Conservation (phyloP, 2,797 vertebrate species). For the Anabas testudineus region DNA sequence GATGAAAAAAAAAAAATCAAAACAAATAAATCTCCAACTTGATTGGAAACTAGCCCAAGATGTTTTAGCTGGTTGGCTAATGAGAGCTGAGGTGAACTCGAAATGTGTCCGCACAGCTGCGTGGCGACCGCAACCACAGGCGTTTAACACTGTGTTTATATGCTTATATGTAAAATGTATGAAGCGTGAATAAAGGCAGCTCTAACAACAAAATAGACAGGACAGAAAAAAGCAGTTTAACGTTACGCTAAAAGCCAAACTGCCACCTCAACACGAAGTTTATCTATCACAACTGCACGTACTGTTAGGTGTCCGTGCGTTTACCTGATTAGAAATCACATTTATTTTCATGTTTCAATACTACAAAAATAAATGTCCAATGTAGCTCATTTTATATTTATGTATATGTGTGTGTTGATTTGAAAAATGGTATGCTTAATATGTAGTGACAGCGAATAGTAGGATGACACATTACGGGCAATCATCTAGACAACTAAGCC, state of each 20-base stretch:
- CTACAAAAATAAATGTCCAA: neutral
- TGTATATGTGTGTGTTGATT: accelerated
- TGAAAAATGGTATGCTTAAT: accelerated
- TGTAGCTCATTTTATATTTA: neutral
- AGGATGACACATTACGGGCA: neutral
- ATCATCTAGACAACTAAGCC: neutral
- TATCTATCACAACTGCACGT: slow-evolving; percentile 29
- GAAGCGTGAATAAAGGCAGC: neutral
- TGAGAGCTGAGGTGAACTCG: slow-evolving; percentile 15
- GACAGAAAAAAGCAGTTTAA: neutral
- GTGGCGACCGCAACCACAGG: neutral
- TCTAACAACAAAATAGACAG: accelerated
- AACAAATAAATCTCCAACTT: neutral
- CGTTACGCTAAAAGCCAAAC: slow-evolving; percentile 66
- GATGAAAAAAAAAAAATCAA: neutral
- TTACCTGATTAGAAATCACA: slow-evolving; percentile 53
- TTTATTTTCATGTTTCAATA: neutral
- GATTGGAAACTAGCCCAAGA: neutral
- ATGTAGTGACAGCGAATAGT: accelerated
- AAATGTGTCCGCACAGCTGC: slow-evolving; percentile 11
- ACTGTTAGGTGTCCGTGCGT: slow-evolving; percentile 5
- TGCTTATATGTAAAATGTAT: neutral
- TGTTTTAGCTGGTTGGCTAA: neutral
- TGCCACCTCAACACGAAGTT: slow-evolving; percentile 88
- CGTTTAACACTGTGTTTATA: neutral